Evolutionary conservation across 2,888 invertebrate genomes (phyloP), one percentile per base, ranked within the genome.

Genomic region (Sthenelais limicola): DNA sequence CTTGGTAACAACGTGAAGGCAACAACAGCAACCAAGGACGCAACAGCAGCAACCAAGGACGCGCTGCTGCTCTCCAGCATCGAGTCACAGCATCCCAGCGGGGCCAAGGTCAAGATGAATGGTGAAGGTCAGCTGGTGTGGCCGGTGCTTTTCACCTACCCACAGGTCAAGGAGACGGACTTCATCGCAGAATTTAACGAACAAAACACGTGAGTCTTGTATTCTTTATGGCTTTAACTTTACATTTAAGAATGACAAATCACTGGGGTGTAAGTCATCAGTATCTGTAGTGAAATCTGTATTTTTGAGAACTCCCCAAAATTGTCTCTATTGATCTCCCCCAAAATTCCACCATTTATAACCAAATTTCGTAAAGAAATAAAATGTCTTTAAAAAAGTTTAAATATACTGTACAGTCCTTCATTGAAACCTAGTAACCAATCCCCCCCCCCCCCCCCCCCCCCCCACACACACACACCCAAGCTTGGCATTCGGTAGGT

Each of bases 91-190:
- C 82, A 85, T 70, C 83, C 84, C 0, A 78, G 80, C 56, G 83
- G 83, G 18, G 81, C 83, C 32, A 83, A 82, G 67, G 89, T 90
- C 7, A 79, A 84, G 43, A 73, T 88, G 7, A 86, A 88, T 78
- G 90, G 81, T 88, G 82, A 91, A 0, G 89, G 88, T 15, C 72
- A 75, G 3, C 77, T 98, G 15, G 88, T 92, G 68, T 98, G 97
- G 97, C 97, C 97, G 0, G 92, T 96, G 0, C 89, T 94, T 24
- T 91, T 97, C 79, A 89, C 95, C 15, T 98, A 97, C 87, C 97
- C 97, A 0, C 96, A 97, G 88, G 92, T 92, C 83, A 90, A 92
- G 73, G 92, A 93, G 81, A 94, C 95, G 66, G 98, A 98, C 87
- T 94, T 96, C 80, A 91, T 98, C 49, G 92, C 93, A 85, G 91